Evolutionary conservation across 1,140 invertebrate genomes (phyloP).

Genomic region (Listronotus oregonensis): DNA sequence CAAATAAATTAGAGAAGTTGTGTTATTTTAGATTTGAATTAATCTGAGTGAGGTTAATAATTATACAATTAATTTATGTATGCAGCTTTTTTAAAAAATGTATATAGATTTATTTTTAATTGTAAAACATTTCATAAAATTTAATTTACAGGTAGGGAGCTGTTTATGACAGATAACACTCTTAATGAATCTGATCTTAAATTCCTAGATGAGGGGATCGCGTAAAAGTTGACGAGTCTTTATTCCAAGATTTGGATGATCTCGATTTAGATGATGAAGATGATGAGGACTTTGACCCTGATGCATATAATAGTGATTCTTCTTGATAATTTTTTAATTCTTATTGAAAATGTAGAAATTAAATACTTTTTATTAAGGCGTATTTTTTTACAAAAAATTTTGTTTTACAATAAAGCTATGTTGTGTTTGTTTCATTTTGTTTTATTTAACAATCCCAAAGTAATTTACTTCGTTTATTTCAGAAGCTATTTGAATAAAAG

Average conservation of each 20-base stretch:
- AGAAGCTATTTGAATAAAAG: too few species aligned
- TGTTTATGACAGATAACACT: constrained; percentile 90
- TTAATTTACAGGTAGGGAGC: constrained; percentile 72
- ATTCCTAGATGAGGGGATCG: constrained; percentile 91
- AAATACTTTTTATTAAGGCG: neutral
- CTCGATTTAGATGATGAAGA: constrained; percentile 84
- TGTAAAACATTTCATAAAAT: neutral
- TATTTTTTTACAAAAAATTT: too few species aligned
- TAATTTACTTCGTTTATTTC: too few species aligned
- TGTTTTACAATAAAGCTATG: too few species aligned
- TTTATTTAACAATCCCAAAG: too few species aligned
- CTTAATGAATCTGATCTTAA: constrained; percentile 94
- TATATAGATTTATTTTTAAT: too few species aligned
- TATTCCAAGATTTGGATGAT: constrained; percentile 93
- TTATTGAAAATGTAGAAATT: neutral
- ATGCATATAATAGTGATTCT: constrained; percentile 41
- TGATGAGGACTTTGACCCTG: constrained; percentile 67
- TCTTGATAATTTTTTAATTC: constrained; percentile 24
- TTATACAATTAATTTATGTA: too few species aligned
- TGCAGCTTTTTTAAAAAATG: too few species aligned
- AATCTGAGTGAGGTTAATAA: too few species aligned
- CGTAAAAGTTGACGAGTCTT: constrained; percentile 91
- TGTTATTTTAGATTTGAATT: too few species aligned
- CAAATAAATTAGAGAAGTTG: too few species aligned
- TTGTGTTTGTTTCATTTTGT: too few species aligned